A percentile compares a stretch with the other conserved stretches of the same genome.
These are phyloP conservation scores for Thera obeliscata DNA, from an alignment of 2,888 invertebrate species.

Conservation along the genomic window DNA sequence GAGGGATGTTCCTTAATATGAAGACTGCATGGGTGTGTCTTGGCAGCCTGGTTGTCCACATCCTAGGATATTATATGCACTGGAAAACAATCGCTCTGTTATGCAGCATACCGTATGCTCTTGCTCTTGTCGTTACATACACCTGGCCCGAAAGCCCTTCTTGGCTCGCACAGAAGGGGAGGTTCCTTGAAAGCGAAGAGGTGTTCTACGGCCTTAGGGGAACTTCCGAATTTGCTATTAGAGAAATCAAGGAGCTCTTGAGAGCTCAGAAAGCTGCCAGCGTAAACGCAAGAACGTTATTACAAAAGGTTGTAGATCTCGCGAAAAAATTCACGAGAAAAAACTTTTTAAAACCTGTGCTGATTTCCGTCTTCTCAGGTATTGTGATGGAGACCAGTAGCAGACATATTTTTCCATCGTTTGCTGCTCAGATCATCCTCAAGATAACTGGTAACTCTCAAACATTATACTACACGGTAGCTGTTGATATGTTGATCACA, in stretches of 20 bases:
- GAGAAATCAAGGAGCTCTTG: not conserved
- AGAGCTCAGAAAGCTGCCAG: not conserved
- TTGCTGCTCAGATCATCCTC: not conserved
- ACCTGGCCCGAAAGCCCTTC: slow-evolving; percentile 2
- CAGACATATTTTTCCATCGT: not conserved
- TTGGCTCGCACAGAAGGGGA: not conserved
- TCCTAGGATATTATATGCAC: not conserved
- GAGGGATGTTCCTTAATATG: slow-evolving; percentile 3
- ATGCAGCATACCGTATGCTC: not conserved
- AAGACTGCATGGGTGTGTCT: not conserved
- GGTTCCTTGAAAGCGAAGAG: slow-evolving; percentile 1
- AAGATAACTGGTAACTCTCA: not conserved
- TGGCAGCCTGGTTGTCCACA: not conserved
- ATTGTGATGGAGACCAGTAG: not conserved
- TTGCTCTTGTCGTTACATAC: not conserved
- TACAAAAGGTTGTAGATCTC: not conserved
- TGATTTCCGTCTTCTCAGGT: not conserved
- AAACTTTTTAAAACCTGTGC: not conserved
- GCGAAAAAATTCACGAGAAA: not conserved
- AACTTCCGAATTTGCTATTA: not conserved
- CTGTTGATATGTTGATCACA: not conserved
- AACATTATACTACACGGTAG: not conserved
- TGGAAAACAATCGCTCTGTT: not conserved
- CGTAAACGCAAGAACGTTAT: not conserved
- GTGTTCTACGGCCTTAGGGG: slow-evolving; percentile 1